Evolutionary conservation across 2,797 vertebrate species (phyloP), one percentile per base, ranked within the genome.

Genomic region (Balearica regulorum): DNA sequence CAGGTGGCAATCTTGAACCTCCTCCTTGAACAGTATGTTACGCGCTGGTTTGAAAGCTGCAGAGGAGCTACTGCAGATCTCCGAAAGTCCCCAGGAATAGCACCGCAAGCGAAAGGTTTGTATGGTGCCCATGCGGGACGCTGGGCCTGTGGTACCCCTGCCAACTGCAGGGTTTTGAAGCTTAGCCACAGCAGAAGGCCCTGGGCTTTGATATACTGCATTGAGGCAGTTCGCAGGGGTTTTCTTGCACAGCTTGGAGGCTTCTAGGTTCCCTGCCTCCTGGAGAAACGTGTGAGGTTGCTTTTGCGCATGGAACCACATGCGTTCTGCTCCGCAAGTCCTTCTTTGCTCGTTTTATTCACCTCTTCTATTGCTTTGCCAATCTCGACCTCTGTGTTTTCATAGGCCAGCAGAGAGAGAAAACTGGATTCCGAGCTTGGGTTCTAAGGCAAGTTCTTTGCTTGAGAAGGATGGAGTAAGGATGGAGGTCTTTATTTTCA

Each of bases 241-340:
- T 49, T 57, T 60, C 73, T 20, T 72, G 14, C 4, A 13, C 60
- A 24, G 13, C 31, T 41, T 65, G 20, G 57, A 71, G 60, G 41
- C n/a, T 39, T 75, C 18, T 44, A 26, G 9, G 19, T 33, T 75
- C 61, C 29, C 21, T 21, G 19, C n/a, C 35, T 53, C 11, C 24
- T 73, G 48, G 39, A 64, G 81, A 51, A 89, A 37, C 0, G 0
- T 43, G 10, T 9, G 44, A 70, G 48, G 31, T 11, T 77, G 55
- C 29, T 8, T 90, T 76, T 84, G 31, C 5, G 0, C 14, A 0
- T 3, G 48, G 54, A 71, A 49, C 37, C 66, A 6, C 2, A 4
- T 1, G 17, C 2, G 0, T 48, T 71, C 53, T 61, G 4, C 8
- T 54, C 33, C 0, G 0, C 24, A n/a, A 53, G 9, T 66, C 22